A percentile compares a stretch with the other conserved stretches of the same genome.
Conservation (phyloP, 2,797 vertebrate species). For the Falco berigora region DNA sequence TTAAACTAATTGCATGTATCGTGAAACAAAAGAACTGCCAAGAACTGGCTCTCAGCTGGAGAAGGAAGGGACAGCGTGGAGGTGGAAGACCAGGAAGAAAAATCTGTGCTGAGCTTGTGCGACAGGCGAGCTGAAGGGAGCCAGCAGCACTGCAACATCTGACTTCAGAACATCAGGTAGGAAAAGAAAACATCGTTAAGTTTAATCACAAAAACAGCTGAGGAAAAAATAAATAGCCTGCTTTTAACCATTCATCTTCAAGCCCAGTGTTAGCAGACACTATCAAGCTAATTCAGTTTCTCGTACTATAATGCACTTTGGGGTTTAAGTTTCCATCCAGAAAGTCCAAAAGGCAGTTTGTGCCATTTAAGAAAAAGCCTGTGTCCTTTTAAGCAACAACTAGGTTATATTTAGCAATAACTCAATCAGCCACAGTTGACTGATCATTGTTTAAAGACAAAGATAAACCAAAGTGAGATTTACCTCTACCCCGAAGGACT, state of each 20-base stretch:
- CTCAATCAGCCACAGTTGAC: not conserved
- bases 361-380: not conserved
- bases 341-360: not conserved
- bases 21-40: conserved; percentile 13
- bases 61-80: not conserved
- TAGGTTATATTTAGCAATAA: not conserved
- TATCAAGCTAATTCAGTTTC: not conserved
- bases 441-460: not conserved
- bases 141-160: not conserved
- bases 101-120: not conserved
- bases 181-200: not conserved
- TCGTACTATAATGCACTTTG: not conserved
- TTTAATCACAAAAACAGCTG: not conserved
- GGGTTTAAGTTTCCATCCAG: not conserved
- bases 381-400: not conserved
- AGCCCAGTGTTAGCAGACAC: not conserved
- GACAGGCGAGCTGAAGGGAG: not conserved
- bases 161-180: not conserved
- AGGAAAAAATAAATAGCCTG: not conserved
- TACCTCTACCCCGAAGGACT: not conserved
- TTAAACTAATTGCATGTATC: not conserved
- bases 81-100: not conserved
- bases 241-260: not conserved
- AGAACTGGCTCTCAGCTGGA: not conserved
- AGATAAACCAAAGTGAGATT: not conserved